A percentile compares a stretch with the other conserved stretches of the same genome.
phyloP scores from a whole-genome alignment of 2,888 invertebrate species.

The Phasia obesa region DNA sequence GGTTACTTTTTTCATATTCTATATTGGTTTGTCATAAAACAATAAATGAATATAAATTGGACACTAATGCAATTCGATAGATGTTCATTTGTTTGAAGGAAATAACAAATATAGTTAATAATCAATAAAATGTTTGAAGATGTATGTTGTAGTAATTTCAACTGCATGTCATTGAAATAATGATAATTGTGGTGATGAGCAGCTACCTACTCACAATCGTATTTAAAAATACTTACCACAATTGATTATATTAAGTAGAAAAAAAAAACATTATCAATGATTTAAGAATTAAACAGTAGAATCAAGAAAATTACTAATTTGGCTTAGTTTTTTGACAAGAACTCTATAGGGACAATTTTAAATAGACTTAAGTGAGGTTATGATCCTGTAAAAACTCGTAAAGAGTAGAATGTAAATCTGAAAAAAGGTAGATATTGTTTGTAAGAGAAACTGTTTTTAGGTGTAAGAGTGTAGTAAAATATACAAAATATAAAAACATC shows the following conservation, averaged over 20 bases:
- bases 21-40: no score
- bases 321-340: no score
- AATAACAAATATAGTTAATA: constrained; percentile 51
- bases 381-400: no score
- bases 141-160: constrained; percentile 41
- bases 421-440: no score
- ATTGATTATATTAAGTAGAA: background rate
- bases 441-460: no score
- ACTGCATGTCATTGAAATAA: constrained; percentile 62
- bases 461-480: no score
- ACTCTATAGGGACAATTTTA: no score
- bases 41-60: constrained; percentile 28
- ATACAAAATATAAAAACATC: no score
- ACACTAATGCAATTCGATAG: constrained; percentile 39
- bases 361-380: no score
- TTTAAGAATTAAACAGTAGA: background rate
- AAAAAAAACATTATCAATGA: background rate
- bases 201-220: constrained; percentile 43
- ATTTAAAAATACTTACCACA: constrained; percentile 15
- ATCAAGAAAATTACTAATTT: no score
- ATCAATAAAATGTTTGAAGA: constrained; percentile 41
- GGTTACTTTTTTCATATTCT: background rate
- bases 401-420: no score
- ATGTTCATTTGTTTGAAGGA: constrained; percentile 38
- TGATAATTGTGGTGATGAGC: constrained; percentile 62